Evolutionary conservation across 2,888 invertebrate genomes (phyloP).

Genomic region (Nemoura dubitans): DNA sequence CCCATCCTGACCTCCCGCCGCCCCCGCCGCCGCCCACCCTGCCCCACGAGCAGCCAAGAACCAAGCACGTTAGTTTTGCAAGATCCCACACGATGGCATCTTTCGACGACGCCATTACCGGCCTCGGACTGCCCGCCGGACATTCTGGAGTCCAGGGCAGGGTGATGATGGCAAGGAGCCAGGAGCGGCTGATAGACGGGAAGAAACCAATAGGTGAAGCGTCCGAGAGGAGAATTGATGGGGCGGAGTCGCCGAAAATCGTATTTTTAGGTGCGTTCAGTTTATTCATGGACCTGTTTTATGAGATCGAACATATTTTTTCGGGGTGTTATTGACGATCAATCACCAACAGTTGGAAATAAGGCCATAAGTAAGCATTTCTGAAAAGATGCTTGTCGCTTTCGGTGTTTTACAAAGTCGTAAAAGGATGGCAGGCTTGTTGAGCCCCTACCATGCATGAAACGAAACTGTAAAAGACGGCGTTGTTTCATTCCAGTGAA

Average conservation of each 20-base stretch:
- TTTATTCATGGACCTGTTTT: background rate
- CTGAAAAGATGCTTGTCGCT: background rate
- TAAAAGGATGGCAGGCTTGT: background rate
- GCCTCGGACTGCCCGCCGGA: constrained; percentile 50
- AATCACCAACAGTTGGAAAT: background rate
- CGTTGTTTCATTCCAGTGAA: background rate
- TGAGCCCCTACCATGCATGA: background rate
- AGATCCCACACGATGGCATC: constrained; percentile 87
- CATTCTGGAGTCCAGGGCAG: constrained; percentile 56
- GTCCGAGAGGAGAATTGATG: constrained; percentile 51
- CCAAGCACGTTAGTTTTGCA: constrained; percentile 89
- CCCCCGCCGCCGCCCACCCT: constrained; percentile 58
- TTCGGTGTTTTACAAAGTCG: background rate
- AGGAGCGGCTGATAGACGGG: constrained; percentile 80
- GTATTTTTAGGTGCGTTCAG: constrained; percentile 65
- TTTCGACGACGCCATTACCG: constrained; percentile 75
- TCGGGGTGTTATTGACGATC: constrained; percentile 25
- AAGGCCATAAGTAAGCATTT: background rate
- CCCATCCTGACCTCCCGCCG: constrained; percentile 53
- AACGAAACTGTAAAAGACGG: no score
- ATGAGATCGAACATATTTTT: constrained; percentile 3
- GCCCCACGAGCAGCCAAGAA: constrained; percentile 66
- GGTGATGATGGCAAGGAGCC: constrained; percentile 63
- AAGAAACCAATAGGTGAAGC: constrained; percentile 62
- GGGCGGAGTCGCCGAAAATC: constrained; percentile 65